Evolutionary conservation across 1,140 invertebrate genomes (phyloP), one percentile per base, ranked within the genome.

Genomic region (Drosophila seguyi): DNA sequence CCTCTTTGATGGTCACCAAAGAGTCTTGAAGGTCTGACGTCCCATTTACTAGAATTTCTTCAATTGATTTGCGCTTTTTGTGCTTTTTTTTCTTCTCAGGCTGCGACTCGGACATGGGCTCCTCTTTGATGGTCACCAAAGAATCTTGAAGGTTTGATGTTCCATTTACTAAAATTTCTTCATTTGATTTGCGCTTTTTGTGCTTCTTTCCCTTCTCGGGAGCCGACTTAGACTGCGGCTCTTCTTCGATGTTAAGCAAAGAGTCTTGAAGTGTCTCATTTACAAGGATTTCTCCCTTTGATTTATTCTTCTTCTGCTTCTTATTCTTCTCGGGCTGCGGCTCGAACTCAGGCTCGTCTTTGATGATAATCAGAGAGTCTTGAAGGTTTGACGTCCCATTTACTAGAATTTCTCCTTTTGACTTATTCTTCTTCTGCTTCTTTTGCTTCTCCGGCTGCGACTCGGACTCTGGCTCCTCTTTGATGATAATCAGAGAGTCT

Each of bases 81-180:
- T n/a, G 34, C 27, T 63, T 44, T 3, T 18, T 25, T 62, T 67
- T 69, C 25, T 38, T 53, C 18, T 65, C 18, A 16, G 7, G 13
- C 22, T 20, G 3, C 39, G 16, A 2, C 11, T 41, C 34, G 34
- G 34, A 27, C 27, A 7, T 41, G 6, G 13, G 8, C 20, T 44
- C 62, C 2, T 52, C n/a, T 4, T 63, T 38, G 4, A 63, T 41
- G 16, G 6, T 6, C 25, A 58, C 27, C 13, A 25, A 6, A 6
- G 31, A 36, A 25, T 22, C 42, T 27, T 13, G 11, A 34, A 34
- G 31, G 11, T 13, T 13, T 5, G 34, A 34, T 4, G 31, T 34
- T 0, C 11, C 31, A 34, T 34, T 34, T 34, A 13, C 31, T n/a
- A n/a, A 6, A 6, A 4, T 27, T 27, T 27, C 25, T 5, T 42